Percentiles rank a stretch among this genome's conserved stretches.
Evolutionary conservation across 2,113 vertebrate species (phyloP).

Genomic region (Oryzias melastigma): DNA sequence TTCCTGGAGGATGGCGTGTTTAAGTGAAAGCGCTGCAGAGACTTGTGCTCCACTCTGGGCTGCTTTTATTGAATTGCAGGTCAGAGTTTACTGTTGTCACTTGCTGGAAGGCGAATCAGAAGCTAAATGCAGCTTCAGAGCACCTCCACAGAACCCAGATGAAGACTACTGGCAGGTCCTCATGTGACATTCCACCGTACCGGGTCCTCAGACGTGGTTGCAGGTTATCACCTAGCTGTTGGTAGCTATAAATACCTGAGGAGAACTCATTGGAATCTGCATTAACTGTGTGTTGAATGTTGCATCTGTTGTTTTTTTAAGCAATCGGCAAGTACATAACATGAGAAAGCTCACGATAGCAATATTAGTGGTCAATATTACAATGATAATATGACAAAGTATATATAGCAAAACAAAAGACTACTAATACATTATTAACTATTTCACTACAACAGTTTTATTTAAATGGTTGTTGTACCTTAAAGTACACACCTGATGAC

Average conservation of each 20-base stretch:
- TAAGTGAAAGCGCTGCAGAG: conserved; percentile 50
- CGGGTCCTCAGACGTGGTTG: conserved; percentile 43
- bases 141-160: conserved; percentile 49
- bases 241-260: conserved; percentile 54
- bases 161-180: conserved; percentile 42
- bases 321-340: not conserved
- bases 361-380: too few relatives aligned
- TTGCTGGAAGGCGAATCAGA: conserved; percentile 56
- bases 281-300: conserved; percentile 47
- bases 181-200: conserved; percentile 53
- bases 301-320: conserved; percentile 30
- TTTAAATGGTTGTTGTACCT: too few relatives aligned
- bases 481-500: too few relatives aligned
- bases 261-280: conserved; percentile 49
- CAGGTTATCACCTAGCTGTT: conserved; percentile 56
- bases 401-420: too few relatives aligned
- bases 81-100: conserved; percentile 59
- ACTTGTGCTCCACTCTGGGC: conserved; percentile 42
- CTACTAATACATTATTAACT: too few relatives aligned
- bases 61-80: conserved; percentile 54
- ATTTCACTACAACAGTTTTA: too few relatives aligned
- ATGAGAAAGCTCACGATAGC: too few relatives aligned
- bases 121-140: conserved; percentile 65
- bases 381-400: too few relatives aligned
- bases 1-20: conserved; percentile 66